phyloP scores from a whole-genome alignment of 2,888 invertebrate species.

The Iphiclides podalirius region DNA sequence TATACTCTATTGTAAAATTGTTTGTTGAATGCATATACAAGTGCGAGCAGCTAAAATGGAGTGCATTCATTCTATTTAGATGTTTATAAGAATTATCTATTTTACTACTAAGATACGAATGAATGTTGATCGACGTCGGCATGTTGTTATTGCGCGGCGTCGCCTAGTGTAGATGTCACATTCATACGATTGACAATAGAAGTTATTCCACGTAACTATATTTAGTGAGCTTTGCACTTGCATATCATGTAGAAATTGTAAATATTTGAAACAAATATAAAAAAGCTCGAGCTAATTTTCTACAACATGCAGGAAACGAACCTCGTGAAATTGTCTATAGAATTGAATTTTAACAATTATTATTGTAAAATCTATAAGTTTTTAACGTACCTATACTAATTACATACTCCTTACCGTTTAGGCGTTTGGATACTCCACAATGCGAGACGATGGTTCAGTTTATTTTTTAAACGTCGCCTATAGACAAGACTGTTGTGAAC shows the following conservation, averaged over 20 bases:
- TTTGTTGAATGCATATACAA: constrained; percentile 72
- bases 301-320: constrained; percentile 22
- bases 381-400: constrained; percentile 6
- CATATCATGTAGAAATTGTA: constrained; percentile 75
- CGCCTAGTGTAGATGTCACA: constrained; percentile 58
- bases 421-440: background rate
- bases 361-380: constrained; percentile 11
- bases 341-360: constrained; percentile 8
- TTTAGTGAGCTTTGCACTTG: constrained; percentile 81
- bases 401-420: constrained; percentile 1
- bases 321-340: background rate
- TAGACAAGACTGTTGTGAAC: constrained; percentile 28
- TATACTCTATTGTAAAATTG: constrained; percentile 66
- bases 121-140: constrained; percentile 36
- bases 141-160: constrained; percentile 42
- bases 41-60: constrained; percentile 73
- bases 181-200: constrained; percentile 44
- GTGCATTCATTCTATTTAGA: constrained; percentile 59
- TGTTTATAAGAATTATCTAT: constrained; percentile 55
- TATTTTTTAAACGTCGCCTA: constrained; percentile 25
- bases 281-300: constrained; percentile 39
- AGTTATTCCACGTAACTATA: constrained; percentile 50
- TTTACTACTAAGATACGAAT: constrained; percentile 45
- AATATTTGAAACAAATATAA: constrained; percentile 47
- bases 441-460: constrained; percentile 25